Evolutionary conservation across 2,797 vertebrate genomes (phyloP).

Genomic region (Platalea minor): DNA sequence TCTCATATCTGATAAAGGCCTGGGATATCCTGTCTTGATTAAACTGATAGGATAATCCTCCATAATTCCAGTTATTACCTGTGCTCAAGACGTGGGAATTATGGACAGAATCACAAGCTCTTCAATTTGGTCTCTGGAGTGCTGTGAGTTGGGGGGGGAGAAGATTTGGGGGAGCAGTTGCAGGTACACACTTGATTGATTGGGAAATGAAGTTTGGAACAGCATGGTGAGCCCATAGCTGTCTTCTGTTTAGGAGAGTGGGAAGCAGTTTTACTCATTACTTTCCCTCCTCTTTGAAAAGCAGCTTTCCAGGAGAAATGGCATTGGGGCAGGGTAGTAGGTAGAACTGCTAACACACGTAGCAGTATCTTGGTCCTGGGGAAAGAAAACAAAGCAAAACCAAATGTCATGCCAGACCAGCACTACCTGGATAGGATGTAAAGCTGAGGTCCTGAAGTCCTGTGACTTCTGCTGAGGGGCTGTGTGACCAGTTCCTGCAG

Average conservation of each 20-base stretch:
- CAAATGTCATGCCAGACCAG: neutral
- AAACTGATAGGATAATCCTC: neutral
- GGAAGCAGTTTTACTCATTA: neutral
- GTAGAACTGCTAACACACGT: rapidly evolving
- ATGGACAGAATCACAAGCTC: neutral
- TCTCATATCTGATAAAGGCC: neutral
- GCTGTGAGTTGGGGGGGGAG: neutral
- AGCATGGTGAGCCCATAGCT: rapidly evolving
- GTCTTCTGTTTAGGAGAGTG: neutral
- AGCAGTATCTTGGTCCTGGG: neutral
- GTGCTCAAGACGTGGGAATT: neutral
- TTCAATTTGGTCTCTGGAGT: neutral
- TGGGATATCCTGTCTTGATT: neutral
- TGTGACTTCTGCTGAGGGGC: neutral
- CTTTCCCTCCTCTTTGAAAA: neutral
- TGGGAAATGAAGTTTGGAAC: neutral
- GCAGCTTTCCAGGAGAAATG: neutral
- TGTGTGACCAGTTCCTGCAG: neutral
- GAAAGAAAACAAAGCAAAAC: neutral
- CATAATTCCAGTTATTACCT: neutral
- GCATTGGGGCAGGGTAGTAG: neutral
- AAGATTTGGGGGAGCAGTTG: neutral
- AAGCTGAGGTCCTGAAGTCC: neutral
- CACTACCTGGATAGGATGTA: neutral
- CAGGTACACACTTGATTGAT: neutral